A percentile compares a stretch with the other conserved stretches of the same genome.
phyloP scores from a whole-genome alignment of 1,140 invertebrate genomes.

The Polypedilum vanderplanki region DNA sequence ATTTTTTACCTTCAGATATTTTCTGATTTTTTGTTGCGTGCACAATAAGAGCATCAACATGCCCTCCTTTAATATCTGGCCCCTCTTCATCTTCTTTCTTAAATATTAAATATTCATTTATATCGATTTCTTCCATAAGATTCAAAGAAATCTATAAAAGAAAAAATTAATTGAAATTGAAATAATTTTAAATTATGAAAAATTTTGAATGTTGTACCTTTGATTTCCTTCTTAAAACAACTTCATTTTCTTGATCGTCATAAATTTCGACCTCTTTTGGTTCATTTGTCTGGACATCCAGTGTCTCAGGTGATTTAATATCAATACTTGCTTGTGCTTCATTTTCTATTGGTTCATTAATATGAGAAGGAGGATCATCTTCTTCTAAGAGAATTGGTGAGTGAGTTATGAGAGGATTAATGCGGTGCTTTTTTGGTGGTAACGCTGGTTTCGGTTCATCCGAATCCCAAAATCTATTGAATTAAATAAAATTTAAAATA shows the following conservation, averaged over 20 bases:
- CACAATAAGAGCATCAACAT: constrained; percentile 84
- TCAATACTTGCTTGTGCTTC: too few species aligned
- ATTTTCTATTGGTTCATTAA: too few species aligned
- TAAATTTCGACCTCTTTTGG: too few species aligned
- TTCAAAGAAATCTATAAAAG: constrained; percentile 34
- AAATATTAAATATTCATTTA: constrained; percentile 66
- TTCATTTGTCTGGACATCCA: too few species aligned
- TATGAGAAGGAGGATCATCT: neutral
- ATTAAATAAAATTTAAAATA: neutral
- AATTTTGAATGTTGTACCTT: neutral
- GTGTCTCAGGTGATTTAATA: too few species aligned
- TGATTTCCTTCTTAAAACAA: constrained; percentile 22
- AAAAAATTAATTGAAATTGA: neutral
- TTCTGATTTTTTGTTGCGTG: constrained; percentile 77
- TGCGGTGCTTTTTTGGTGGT: constrained; percentile 56
- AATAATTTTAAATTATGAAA: neutral
- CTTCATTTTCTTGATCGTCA: neutral
- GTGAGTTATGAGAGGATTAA: neutral
- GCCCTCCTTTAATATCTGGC: constrained; percentile 81
- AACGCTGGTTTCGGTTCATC: constrained; percentile 61
- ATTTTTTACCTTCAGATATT: constrained; percentile 39
- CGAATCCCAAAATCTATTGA: constrained; percentile 28
- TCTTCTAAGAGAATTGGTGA: neutral
- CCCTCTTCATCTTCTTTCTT: constrained; percentile 77
- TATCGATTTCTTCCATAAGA: constrained; percentile 72